Conservation (phyloP, 2,113 vertebrate genomes). For the Notarius lentiginosus region DNA sequence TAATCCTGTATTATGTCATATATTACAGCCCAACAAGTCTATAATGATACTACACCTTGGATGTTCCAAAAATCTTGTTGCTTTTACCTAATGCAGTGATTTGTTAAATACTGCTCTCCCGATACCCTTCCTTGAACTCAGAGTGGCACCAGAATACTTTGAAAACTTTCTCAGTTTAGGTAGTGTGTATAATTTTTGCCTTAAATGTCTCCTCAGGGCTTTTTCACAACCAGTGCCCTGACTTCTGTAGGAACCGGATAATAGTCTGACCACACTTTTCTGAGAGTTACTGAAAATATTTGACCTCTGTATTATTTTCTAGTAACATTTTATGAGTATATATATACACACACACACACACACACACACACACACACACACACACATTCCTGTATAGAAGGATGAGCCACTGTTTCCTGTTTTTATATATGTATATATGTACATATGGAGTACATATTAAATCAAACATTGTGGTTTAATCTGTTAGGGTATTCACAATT, state of each 20-base stretch:
- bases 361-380: no score
- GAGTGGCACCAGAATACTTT: not conserved
- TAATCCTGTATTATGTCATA: no score
- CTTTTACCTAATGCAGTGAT: not conserved
- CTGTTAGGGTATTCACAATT: not conserved
- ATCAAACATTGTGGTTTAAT: not conserved
- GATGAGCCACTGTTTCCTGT: not conserved
- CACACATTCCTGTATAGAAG: no score
- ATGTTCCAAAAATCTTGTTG: not conserved
- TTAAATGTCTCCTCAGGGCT: not conserved
- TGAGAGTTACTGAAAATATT: conserved; percentile 16
- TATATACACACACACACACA: no score
- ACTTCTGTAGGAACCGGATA: not conserved
- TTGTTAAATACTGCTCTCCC: not conserved
- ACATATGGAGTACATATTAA: not conserved
- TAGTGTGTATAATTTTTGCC: not conserved
- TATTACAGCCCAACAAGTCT: not conserved
- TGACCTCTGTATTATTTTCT: conserved; percentile 42
- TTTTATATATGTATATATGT: not conserved
- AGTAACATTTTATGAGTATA: conserved; percentile 46
- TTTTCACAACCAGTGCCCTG: not conserved
- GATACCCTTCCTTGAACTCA: not conserved
- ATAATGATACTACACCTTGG: no score
- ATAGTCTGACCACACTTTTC: not conserved
- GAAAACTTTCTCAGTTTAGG: not conserved